Conservation (phyloP, 2,888 invertebrate species). For the Venusia cambrica region DNA sequence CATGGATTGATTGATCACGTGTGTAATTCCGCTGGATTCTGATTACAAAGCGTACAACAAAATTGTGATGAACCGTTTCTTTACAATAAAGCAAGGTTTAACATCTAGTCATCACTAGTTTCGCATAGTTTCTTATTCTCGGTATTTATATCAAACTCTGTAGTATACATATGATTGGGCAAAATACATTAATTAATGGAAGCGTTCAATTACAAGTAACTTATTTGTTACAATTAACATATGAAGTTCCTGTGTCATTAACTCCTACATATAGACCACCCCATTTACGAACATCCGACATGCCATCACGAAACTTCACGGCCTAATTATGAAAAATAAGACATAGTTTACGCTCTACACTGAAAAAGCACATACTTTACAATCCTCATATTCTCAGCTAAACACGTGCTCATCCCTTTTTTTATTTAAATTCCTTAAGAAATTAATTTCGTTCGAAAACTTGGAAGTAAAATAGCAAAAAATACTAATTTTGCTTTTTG, state of each 20-base stretch:
- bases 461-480: slow-evolving; percentile 49
- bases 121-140: too few relatives aligned
- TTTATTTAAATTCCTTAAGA: slow-evolving; percentile 60
- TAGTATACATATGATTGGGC: too few relatives aligned
- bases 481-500: slow-evolving; percentile 79
- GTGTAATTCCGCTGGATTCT: slow-evolving; percentile 16
- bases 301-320: slow-evolving; percentile 57
- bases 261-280: slow-evolving; percentile 54
- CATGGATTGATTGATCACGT: slow-evolving; percentile 33
- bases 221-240: slow-evolving; percentile 8
- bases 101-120: too few relatives aligned
- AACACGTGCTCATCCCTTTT: slow-evolving; percentile 72
- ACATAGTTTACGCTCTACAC: slow-evolving; percentile 62
- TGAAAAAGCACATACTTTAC: slow-evolving; percentile 72
- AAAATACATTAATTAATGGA: too few relatives aligned
- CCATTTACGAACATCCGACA: slow-evolving; percentile 42
- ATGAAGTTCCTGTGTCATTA: slow-evolving; percentile 25
- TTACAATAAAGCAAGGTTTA: too few relatives aligned
- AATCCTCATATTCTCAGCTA: slow-evolving; percentile 60
- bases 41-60: slow-evolving; percentile 9
- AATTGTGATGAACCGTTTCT: background rate
- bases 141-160: too few relatives aligned
- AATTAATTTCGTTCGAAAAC: slow-evolving; percentile 68
- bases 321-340: slow-evolving; percentile 79
- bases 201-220: too few relatives aligned